These are phyloP conservation scores for Poeciliopsis presidionis DNA, from an alignment of 2,797 vertebrate genomes.

Conservation along the genomic window DNA sequence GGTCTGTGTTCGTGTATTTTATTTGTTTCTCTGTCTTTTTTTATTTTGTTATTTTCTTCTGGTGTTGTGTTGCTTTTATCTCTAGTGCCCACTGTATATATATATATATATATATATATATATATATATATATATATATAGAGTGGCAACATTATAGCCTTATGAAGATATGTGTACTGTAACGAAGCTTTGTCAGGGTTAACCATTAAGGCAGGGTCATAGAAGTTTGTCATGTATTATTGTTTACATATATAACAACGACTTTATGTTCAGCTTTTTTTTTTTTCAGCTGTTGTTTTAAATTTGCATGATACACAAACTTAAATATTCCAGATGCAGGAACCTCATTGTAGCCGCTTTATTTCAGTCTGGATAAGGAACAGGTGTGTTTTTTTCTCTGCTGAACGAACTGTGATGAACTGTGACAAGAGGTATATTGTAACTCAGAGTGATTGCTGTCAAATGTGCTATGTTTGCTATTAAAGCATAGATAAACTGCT, in stretches of 20 bases:
- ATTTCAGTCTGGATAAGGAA: constrained; percentile 31
- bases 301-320: constrained; percentile 62
- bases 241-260: constrained; percentile 54
- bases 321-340: constrained; percentile 48
- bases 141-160: constrained; percentile 41
- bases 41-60: constrained; percentile 47
- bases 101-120: constrained; percentile 34
- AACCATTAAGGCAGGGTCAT: constrained; percentile 53
- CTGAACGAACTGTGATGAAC: constrained; percentile 28
- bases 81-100: constrained; percentile 47
- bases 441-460: constrained; percentile 53
- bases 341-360: constrained; percentile 41
- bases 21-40: constrained; percentile 27
- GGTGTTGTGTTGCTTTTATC: constrained; percentile 51
- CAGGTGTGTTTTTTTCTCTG: constrained; percentile 28
- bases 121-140: constrained; percentile 34
- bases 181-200: constrained; percentile 63
- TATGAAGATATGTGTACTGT: constrained; percentile 57
- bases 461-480: constrained; percentile 59
- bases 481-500: constrained; percentile 56
- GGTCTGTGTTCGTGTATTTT: constrained; percentile 21
- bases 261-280: constrained; percentile 52
- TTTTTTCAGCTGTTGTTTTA: constrained; percentile 39
- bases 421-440: constrained; percentile 56
- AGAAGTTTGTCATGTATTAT: constrained; percentile 43